Evolutionary conservation across 2,113 vertebrate species (phyloP), one percentile per base, ranked within the genome.

Genomic region (Brachyistius frenatus): DNA sequence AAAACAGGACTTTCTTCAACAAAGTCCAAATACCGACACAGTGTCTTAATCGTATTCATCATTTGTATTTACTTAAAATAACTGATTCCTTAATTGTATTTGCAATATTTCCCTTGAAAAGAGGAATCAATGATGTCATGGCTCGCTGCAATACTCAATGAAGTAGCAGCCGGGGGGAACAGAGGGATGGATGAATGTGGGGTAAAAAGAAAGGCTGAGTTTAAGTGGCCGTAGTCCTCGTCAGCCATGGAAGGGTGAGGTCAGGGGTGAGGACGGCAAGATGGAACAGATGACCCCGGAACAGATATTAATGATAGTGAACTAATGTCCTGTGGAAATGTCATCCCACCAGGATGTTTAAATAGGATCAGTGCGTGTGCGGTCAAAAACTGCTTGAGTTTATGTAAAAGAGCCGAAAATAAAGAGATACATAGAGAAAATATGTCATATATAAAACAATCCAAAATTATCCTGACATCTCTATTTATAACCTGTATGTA

Each of bases 181-280:
- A 44, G 75, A 55, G 79, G 91, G 92, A 95, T 87, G 85, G 92
- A 95, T 95, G 89, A 89, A 84, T 73, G 86, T 75, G 58, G 67
- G 74, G 79, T 61, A 13, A 73, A 90, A 90, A 73, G 76, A 80
- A 79, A 61, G 50, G 56, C 35, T 52, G 39, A 39, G 41, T 0
- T 66, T 30, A 52, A 53, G 64, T 6, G 5, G 57, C 14, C 3
- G 3, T 5, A 32, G 50, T 35, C 36, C 23, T 60, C 16, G 14
- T 69, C 70, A 44, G 11, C 31, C 15, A 62, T 35, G 6, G 58
- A 76, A 73, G 41, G 84, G 78, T 60, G 54, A 83, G 76, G 79
- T 81, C 71, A 70, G 64, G 58, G 64, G 62, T 69, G 37, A 64
- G 65, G 60, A 70, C 33, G 85, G 57, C 73, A 61, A 61, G 37